Conservation (phyloP, 1,140 invertebrate species). For the Latrodectus geometricus region DNA sequence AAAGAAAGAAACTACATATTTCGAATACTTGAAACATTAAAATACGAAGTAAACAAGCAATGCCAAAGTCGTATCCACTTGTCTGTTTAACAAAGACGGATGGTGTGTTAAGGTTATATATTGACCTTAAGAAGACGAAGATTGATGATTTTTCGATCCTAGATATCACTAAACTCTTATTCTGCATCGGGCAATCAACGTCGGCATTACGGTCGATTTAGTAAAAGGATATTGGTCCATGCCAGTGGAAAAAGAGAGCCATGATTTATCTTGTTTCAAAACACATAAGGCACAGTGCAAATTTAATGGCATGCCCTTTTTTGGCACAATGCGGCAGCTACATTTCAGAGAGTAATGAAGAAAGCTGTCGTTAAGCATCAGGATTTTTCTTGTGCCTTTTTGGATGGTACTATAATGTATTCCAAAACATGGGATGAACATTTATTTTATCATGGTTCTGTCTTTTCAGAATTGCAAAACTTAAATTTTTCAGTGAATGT, state of each 20-base stretch:
- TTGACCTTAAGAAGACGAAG: not conserved
- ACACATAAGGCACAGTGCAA: not conserved
- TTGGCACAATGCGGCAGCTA: not conserved
- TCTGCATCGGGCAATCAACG: not conserved
- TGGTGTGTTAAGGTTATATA: not conserved
- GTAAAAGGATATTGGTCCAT: not conserved
- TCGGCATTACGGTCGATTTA: not conserved
- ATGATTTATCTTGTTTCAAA: not conserved
- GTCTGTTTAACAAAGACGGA: slow-evolving; percentile 11
- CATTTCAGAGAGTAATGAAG: not conserved
- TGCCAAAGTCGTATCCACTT: not conserved
- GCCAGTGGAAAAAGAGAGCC: not conserved
- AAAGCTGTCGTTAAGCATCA: not conserved
- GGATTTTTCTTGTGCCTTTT: not conserved
- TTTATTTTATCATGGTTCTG: not conserved
- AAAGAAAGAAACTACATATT: slow-evolving; percentile 13
- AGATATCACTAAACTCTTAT: not conserved
- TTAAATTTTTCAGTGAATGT: not conserved
- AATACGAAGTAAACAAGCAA: slow-evolving; percentile 14
- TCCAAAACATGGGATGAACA: not conserved
- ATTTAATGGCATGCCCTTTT: not conserved
- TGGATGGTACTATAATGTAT: not conserved
- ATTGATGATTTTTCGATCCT: not conserved
- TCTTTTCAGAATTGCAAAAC: not conserved
- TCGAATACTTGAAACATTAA: slow-evolving; percentile 14